phyloP scores from a whole-genome alignment of 1,140 invertebrate genomes.

The Stenopsyche tienmushanensis region DNA sequence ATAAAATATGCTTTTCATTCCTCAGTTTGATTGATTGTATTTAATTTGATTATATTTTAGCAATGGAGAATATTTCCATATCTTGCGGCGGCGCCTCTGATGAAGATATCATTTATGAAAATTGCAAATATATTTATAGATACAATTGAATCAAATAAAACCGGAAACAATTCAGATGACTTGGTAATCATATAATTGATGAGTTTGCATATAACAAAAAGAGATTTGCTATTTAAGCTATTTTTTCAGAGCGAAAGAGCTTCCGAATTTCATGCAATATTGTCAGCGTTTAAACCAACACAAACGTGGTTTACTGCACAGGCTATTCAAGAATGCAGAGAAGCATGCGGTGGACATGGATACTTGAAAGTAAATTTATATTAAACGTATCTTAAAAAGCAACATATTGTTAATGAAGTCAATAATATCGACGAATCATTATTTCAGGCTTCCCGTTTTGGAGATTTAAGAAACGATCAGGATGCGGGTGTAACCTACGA shows the following conservation, averaged over 20 bases:
- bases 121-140: neutral
- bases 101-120: neutral
- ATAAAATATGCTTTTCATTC: neutral
- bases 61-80: conserved; percentile 82
- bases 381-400: neutral
- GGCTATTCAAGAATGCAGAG: conserved; percentile 78
- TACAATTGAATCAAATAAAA: neutral
- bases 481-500: conserved; percentile 88
- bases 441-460: conserved; percentile 65
- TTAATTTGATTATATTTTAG: conserved; percentile 51
- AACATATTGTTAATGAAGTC: neutral
- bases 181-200: neutral
- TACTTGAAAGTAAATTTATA: conserved; percentile 55
- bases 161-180: neutral
- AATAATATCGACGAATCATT: neutral
- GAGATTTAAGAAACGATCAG: conserved; percentile 75
- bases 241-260: conserved; percentile 42
- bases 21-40: neutral
- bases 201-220: neutral
- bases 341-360: conserved; percentile 80
- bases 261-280: conserved; percentile 69
- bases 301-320: conserved; percentile 75
- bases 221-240: neutral
- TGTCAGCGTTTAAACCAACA: conserved; percentile 74
- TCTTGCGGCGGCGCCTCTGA: conserved; percentile 60